Conservation (phyloP, 2,113 vertebrate species). For the Otocyon megalotis region DNA sequence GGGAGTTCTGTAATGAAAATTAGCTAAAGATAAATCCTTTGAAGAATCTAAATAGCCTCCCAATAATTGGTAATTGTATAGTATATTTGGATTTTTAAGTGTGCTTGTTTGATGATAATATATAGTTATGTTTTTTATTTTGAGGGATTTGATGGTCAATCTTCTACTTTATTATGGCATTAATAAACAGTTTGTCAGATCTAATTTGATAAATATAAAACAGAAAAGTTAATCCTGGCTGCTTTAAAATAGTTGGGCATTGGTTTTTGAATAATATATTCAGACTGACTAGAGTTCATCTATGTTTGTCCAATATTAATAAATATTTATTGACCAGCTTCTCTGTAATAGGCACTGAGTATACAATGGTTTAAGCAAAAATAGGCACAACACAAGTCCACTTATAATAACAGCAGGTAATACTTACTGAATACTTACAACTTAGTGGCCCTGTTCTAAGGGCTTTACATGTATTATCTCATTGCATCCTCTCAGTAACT, state of each 20-base stretch:
- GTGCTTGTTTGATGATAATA: slow-evolving; percentile 22
- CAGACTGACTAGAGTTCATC: not conserved
- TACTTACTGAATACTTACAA: not conserved
- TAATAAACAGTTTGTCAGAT: not conserved
- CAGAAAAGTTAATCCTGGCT: not conserved
- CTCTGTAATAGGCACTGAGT: not conserved
- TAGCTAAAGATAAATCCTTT: slow-evolving; percentile 31
- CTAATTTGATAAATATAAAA: slow-evolving; percentile 12
- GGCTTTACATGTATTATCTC: not conserved
- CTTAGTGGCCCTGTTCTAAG: not conserved
- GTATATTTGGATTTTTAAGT: slow-evolving; percentile 24
- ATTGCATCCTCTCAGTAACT: not conserved
- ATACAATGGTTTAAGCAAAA: slow-evolving; percentile 13
- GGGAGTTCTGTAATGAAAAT: not conserved
- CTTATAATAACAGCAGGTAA: not conserved
- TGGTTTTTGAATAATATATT: slow-evolving; percentile 1
- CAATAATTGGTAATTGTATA: not conserved
- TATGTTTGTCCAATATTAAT: slow-evolving; percentile 29
- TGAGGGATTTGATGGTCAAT: slow-evolving; percentile 29
- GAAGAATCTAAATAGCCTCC: not conserved
- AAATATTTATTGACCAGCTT: slow-evolving; percentile 15
- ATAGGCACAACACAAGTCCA: not conserved
- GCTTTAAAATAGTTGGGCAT: slow-evolving; percentile 6
- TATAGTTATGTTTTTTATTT: slow-evolving; percentile 33
- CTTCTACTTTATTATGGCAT: not conserved